Percentiles rank a stretch among this genome's conserved stretches.
Evolutionary conservation across 2,113 vertebrate species (phyloP).

Genomic region (Antechinus stuartii): DNA sequence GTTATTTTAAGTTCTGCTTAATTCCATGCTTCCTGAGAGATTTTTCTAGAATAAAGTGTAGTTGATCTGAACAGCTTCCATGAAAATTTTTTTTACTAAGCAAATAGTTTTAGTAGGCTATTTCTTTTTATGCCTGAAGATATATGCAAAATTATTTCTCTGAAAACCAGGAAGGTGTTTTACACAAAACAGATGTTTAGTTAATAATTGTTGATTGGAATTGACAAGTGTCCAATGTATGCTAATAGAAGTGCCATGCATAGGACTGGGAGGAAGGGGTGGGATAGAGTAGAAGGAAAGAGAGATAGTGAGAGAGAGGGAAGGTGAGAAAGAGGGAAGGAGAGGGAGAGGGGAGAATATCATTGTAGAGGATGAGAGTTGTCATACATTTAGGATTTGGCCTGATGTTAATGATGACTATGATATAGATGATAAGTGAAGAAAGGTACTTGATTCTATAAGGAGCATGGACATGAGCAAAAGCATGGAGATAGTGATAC

Average conservation of each 20-base stretch:
- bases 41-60: background rate
- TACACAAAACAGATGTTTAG: background rate
- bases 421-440: background rate
- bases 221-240: background rate
- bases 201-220: background rate
- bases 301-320: background rate
- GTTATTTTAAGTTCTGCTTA: conserved; percentile 7
- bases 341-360: too few species aligned
- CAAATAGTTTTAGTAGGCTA: background rate
- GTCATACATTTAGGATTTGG: background rate
- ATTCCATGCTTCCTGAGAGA: background rate
- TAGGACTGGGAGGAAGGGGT: background rate
- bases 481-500: background rate
- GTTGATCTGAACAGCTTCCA: background rate
- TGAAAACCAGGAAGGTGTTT: background rate
- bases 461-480: background rate
- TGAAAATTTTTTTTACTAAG: background rate
- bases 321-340: too few species aligned
- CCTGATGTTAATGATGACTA: background rate
- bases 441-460: background rate
- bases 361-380: background rate
- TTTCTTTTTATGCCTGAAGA: background rate
- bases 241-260: background rate
- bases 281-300: background rate
- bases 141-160: background rate